Evolutionary conservation across 1,140 invertebrate species (phyloP), one percentile per base, ranked within the genome.

Genomic region (Drosophila guanche): DNA sequence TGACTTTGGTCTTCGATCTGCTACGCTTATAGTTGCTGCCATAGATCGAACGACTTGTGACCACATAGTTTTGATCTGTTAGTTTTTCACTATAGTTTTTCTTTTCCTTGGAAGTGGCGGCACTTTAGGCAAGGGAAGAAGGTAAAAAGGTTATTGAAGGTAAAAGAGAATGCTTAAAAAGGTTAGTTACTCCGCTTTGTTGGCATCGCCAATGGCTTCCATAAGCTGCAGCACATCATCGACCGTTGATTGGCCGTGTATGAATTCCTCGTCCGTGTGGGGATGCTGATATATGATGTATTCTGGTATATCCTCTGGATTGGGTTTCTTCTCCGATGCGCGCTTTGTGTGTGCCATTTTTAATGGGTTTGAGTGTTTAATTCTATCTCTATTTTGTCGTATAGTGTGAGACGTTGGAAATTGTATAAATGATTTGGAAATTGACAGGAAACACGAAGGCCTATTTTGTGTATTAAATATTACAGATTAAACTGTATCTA

Each of bases 101-200:
- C 3, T 52, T 53, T 1, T 42, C 27, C 5, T 73, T 61, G 2
- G 16, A 5, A 0, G 29, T 43, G 2, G 50, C 61, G 7, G 0
- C 40, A 1, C 27, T 22, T 10, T 0, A 61, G 8, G 12, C 0
- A 20, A 42, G 16, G 14, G 5, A 5, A 1, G 2, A n/a, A n/a
- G n/a, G n/a, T n/a, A n/a, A n/a, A n/a, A n/a, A n/a, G n/a, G n/a
- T n/a, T 3, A 4, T 23, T 4, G 5, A 5, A 0, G 2, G 2
- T 4, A 16, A 8, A 2, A 4, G 1, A 1, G 5, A 33, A 1
- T 23, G 23, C 27, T 5, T 1, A 8, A 41, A 0, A 10, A 1
- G 1, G 47, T 27, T 50, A 52, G 72, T 60, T 48, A 76, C 7
- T 86, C 83, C 29, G 62, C 50, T 47, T 68, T 77, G 20, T 71